Conservation (phyloP, 2,797 vertebrate species). For the Sebastes paucispinis region DNA sequence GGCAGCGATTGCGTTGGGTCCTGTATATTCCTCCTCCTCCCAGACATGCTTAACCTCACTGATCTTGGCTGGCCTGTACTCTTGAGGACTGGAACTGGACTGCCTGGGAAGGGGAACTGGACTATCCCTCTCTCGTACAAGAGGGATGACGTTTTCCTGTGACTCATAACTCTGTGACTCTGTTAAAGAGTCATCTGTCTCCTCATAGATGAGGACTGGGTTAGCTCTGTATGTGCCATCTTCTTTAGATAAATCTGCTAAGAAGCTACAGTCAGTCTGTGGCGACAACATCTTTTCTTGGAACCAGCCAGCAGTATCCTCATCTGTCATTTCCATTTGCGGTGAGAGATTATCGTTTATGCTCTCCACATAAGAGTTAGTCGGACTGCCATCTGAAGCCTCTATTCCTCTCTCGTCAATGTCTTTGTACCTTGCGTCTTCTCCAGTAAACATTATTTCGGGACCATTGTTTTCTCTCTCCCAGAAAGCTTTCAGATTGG, state of each 20-base stretch:
- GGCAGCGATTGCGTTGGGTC: conserved; percentile 13
- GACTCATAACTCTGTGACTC: conserved; percentile 19
- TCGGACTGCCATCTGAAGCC: background rate
- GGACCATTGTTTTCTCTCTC: conserved; percentile 71
- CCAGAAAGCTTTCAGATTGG: conserved; percentile 81
- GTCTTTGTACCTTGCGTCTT: conserved; percentile 14
- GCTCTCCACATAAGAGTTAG: background rate
- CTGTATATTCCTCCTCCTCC: conserved; percentile 70
- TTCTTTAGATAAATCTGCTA: conserved; percentile 26
- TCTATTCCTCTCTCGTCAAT: background rate
- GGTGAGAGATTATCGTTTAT: background rate
- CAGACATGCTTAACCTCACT: conserved; percentile 57
- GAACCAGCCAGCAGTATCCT: background rate
- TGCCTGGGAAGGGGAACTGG: conserved; percentile 21
- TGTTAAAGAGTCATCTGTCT: conserved; percentile 45
- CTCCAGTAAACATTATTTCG: conserved; percentile 28
- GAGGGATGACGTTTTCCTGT: background rate
- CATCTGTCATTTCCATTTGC: background rate
- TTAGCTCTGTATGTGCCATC: conserved; percentile 63
- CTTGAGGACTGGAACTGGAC: conserved; percentile 32
- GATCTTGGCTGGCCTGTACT: conserved; percentile 43
- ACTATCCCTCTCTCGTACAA: background rate
- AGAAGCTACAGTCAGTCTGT: background rate
- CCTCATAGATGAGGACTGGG: conserved; percentile 63
- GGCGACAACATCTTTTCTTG: background rate